These are phyloP conservation scores for Lethenteron reissneri DNA, from an alignment of 2,113 vertebrate genomes.

Conservation along the genomic window DNA sequence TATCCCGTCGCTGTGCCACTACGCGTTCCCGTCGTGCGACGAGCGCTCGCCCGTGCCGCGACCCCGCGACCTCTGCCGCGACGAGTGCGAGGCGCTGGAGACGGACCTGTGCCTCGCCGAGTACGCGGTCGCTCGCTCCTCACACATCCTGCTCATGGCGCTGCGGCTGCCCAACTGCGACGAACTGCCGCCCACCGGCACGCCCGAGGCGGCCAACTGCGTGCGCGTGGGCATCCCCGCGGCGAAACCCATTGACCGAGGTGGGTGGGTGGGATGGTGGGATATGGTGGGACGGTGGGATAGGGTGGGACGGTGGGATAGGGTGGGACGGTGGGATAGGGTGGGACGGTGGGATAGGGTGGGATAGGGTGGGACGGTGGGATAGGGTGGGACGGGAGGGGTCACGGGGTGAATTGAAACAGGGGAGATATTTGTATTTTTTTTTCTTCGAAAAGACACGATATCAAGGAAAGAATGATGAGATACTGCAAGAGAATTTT, in stretches of 20 bases:
- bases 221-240: slow-evolving; percentile 90
- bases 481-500: no score
- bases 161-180: slow-evolving; percentile 92
- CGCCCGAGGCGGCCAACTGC: slow-evolving; percentile 57
- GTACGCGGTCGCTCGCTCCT: slow-evolving; percentile 91
- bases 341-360: background rate
- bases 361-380: background rate
- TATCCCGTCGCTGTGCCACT: slow-evolving; percentile 89
- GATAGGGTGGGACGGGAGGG: no score
- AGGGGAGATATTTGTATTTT: no score
- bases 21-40: slow-evolving; percentile 84
- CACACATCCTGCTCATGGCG: slow-evolving; percentile 79
- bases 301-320: background rate
- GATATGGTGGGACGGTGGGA: background rate
- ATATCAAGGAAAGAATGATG: no score
- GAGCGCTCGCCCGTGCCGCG: slow-evolving; percentile 50
- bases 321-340: background rate
- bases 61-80: slow-evolving; percentile 70
- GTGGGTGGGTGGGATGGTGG: background rate
- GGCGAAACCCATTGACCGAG: slow-evolving; percentile 63
- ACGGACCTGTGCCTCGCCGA: slow-evolving; percentile 89
- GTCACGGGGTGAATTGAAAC: no score
- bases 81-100: slow-evolving; percentile 92
- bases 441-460: no score
- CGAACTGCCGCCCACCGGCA: slow-evolving; percentile 60